Base-by-base conservation (phyloP, 2,113 vertebrate genomes). In the Nothobranchius furzeri region DNA sequence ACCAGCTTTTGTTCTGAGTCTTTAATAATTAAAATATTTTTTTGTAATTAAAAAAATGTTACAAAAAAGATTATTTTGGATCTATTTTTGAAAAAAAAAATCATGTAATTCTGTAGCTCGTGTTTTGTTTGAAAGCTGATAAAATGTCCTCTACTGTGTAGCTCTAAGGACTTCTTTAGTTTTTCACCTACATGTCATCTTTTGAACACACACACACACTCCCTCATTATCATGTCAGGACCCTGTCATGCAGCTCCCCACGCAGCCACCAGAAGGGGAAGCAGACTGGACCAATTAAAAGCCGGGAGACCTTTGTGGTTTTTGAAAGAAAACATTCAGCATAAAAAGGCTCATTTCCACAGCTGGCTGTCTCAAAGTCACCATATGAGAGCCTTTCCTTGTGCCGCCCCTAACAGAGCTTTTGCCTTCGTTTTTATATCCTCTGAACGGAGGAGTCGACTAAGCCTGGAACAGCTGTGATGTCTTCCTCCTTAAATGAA, bases 141-240 rank as follows among this genome's bases (percentile, higher is more conserved):
- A 64, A 85, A 83, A 75, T 49, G 30, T 24, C 42, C 10, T 82
- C 49, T 9, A 6, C 64, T 67, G 45, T 68, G 76, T 48, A 15
- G 63, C 79, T 83, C 81, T 87, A 72, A 81, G 75, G 81, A 69
- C 20, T 76, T 58, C 61, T 63, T 82, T 84, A 75, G 61, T 86
- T 67, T 68, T 75, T 68, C 80, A 80, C 66, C 66, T 78, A 36
- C 0, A 43, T 64, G 85, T 60, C 7, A 12, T 85, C 68, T 72
- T 86, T 82, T 80, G 47, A 86, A 82, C 43, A 46, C 68, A 66
- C 50, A 68, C 47, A 62, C 62, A 45, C 43, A 45, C 43, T 54
- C 12, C 36, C 69, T 84, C 81, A 75, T 88, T 87, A 90, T 81
- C 84, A 53, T 73, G 80, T 81, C 86, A 66, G 52, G 66, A 42